Conservation (phyloP, 2,113 vertebrate genomes). For the Scatophagus argus region DNA sequence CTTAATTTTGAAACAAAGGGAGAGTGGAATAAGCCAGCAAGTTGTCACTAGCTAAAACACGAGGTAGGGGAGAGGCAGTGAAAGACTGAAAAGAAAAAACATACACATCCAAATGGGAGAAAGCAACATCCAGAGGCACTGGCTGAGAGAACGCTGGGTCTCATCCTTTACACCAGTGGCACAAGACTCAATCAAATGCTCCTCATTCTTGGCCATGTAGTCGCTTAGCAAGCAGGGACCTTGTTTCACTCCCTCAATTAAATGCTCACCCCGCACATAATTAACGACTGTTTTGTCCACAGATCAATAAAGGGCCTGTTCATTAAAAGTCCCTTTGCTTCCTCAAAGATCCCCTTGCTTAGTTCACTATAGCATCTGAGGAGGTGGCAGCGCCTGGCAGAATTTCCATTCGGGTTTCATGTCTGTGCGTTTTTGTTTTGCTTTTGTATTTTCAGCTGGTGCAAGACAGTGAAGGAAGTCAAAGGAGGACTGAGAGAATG, state of each 20-base stretch:
- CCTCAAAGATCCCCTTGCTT: slow-evolving; percentile 69
- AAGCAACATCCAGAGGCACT: slow-evolving; percentile 32
- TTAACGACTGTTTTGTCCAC: slow-evolving; percentile 86
- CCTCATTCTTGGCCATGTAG: slow-evolving; percentile 71
- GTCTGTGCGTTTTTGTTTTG: slow-evolving; percentile 47
- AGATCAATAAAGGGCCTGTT: slow-evolving; percentile 84
- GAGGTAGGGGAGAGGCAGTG: slow-evolving; percentile 8
- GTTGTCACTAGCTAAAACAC: slow-evolving; percentile 29
- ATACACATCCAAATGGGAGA: slow-evolving; percentile 1
- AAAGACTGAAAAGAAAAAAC: slow-evolving; percentile 7
- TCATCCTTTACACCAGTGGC: slow-evolving; percentile 69
- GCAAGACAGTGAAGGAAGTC: slow-evolving; percentile 44
- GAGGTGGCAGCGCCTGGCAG: slow-evolving; percentile 53
- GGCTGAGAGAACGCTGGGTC: slow-evolving; percentile 65
- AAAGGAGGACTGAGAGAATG: slow-evolving; percentile 45
- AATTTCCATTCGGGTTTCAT: slow-evolving; percentile 57
- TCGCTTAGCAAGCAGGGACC: slow-evolving; percentile 71
- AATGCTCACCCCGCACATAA: slow-evolving; percentile 82
- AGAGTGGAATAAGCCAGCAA: slow-evolving; percentile 10
- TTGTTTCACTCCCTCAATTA: slow-evolving; percentile 82
- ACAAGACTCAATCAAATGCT: slow-evolving; percentile 78
- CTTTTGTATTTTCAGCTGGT: slow-evolving; percentile 22
- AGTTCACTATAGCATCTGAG: slow-evolving; percentile 61
- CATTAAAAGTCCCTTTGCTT: slow-evolving; percentile 84
- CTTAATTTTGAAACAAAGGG: slow-evolving; percentile 51